Conservation (phyloP, 2,797 vertebrate genomes). For the Choloepus didactylus region DNA sequence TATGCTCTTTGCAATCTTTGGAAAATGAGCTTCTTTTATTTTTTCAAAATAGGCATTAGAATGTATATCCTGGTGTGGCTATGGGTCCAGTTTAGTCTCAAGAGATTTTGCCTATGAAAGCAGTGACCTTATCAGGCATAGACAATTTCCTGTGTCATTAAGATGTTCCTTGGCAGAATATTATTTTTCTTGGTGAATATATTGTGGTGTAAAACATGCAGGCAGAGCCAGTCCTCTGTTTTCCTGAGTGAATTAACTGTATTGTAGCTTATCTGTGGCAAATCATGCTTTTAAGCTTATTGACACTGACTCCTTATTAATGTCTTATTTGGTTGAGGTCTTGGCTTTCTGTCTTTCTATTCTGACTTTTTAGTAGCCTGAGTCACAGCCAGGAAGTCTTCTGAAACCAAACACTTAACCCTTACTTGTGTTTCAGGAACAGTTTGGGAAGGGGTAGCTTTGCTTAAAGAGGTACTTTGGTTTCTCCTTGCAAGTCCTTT, state of each 20-base stretch:
- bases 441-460: conserved; percentile 53
- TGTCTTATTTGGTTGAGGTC: conserved; percentile 58
- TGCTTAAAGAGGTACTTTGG: conserved; percentile 34
- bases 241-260: conserved; percentile 68
- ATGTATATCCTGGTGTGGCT: conserved; percentile 58
- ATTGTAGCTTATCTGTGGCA: conserved; percentile 69
- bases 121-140: conserved; percentile 74
- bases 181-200: conserved; percentile 78
- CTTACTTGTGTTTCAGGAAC: conserved; percentile 65
- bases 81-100: conserved; percentile 46
- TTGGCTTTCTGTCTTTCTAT: conserved; percentile 64
- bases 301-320: conserved; percentile 58
- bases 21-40: conserved; percentile 27
- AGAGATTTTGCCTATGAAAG: conserved; percentile 64
- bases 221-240: conserved; percentile 49
- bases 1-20: background rate
- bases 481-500: conserved; percentile 18
- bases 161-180: conserved; percentile 74
- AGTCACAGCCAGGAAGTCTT: conserved; percentile 71
- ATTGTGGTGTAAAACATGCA: conserved; percentile 30
- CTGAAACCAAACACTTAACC: conserved; percentile 70
- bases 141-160: conserved; percentile 77
- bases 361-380: conserved; percentile 61
- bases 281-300: conserved; percentile 74
- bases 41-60: conserved; percentile 22